These are phyloP conservation scores for Meloidogyne hapla DNA, from an alignment of 1,140 invertebrate species.

Conservation along the genomic window DNA sequence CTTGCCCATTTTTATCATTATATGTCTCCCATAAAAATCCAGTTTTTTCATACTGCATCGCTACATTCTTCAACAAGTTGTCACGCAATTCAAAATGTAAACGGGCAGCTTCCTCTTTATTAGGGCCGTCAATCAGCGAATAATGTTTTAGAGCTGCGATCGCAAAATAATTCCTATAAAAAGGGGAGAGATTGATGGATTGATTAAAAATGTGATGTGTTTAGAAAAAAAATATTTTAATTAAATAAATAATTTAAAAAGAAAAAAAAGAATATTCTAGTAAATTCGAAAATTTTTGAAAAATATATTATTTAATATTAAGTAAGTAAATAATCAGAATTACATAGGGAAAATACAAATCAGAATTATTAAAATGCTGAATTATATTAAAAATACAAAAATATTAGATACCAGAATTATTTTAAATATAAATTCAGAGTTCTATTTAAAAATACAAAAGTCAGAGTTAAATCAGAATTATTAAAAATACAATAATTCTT, in stretches of 20 bases:
- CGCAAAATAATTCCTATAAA: conserved; percentile 79
- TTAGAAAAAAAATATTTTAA: background rate
- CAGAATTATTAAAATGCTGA: too few relatives aligned
- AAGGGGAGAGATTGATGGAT: background rate
- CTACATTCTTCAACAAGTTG: conserved; percentile 84
- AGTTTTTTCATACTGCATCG: conserved; percentile 79
- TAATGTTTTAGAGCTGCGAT: conserved; percentile 77
- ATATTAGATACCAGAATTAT: too few relatives aligned
- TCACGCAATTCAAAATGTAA: conserved; percentile 76
- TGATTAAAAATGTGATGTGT: background rate
- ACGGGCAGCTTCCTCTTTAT: conserved; percentile 70
- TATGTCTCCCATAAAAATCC: conserved; percentile 98
- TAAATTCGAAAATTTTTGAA: too few relatives aligned
- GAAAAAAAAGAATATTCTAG: too few relatives aligned
- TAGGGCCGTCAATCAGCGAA: conserved; percentile 75
- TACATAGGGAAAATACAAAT: too few relatives aligned
- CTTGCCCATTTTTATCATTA: conserved; percentile 81
- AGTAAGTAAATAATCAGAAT: too few relatives aligned
- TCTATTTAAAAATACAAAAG: too few relatives aligned
- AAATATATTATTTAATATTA: too few relatives aligned
- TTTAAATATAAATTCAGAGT: too few relatives aligned
- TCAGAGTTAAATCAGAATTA: too few relatives aligned
- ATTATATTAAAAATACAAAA: too few relatives aligned
- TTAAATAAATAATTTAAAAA: background rate
- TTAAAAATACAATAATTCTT: too few relatives aligned